Percentiles rank a stretch among this genome's conserved stretches.
phyloP scores from a whole-genome alignment of 2,113 vertebrate species.

The Cathartes aura region DNA sequence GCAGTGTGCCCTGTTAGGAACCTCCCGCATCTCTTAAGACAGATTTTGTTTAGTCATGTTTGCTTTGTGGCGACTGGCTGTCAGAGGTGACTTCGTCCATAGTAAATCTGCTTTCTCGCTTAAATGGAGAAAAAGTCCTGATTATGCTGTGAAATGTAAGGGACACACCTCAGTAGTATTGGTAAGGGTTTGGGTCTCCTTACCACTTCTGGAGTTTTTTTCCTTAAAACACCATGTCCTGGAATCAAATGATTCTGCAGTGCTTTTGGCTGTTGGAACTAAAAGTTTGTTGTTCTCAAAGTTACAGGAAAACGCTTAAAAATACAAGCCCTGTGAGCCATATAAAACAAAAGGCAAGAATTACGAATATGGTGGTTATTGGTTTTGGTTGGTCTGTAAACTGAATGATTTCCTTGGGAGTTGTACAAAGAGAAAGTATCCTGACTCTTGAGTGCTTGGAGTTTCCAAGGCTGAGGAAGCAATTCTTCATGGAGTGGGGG shows the following conservation, averaged over 20 bases:
- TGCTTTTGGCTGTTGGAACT: neutral
- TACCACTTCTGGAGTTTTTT: neutral
- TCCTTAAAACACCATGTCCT: neutral
- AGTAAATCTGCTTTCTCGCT: neutral
- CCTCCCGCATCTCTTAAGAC: neutral
- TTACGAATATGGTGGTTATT: neutral
- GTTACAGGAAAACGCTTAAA: neutral
- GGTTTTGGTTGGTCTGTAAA: neutral
- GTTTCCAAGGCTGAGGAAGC: neutral
- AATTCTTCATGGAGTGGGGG: neutral
- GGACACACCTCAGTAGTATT: neutral
- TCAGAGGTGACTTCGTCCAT: neutral
- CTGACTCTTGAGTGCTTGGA: neutral
- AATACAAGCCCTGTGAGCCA: neutral
- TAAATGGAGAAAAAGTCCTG: neutral
- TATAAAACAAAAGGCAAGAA: neutral
- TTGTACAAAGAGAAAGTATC: neutral
- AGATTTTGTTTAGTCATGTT: neutral
- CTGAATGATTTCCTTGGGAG: neutral
- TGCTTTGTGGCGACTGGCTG: neutral
- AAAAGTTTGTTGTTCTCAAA: neutral
- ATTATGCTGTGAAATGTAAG: neutral
- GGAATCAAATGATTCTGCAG: neutral
- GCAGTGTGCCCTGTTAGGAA: neutral
- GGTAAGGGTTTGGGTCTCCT: neutral